A percentile compares a stretch with the other conserved stretches of the same genome.
Evolutionary conservation across 2,797 vertebrate species (phyloP).

Genomic region (Cirrhinus molitorella): DNA sequence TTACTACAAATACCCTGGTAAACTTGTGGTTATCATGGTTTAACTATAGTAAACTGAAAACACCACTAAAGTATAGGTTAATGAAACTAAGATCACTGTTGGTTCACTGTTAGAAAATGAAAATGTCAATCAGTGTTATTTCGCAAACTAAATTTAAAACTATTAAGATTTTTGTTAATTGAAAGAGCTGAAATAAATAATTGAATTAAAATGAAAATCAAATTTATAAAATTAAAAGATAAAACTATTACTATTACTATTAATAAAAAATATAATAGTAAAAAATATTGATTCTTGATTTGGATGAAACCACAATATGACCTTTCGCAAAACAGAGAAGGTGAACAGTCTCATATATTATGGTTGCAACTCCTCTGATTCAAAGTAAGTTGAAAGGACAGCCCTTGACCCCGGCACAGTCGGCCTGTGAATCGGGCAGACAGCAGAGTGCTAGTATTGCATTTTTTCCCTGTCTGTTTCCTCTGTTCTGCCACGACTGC

Average conservation of each 20-base stretch:
- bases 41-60: too few species aligned
- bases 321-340: neutral
- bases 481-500: constrained; percentile 18
- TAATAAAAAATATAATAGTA: neutral
- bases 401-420: neutral
- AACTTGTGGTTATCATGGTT: too few species aligned
- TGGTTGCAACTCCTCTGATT: neutral
- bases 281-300: neutral
- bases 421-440: neutral
- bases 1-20: too few species aligned
- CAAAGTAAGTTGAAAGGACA: neutral
- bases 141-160: too few species aligned
- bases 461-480: constrained; percentile 17
- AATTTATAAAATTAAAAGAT: neutral
- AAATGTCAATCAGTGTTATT: too few species aligned
- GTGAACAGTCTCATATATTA: neutral
- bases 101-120: too few species aligned
- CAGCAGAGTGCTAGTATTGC: neutral
- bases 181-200: too few species aligned
- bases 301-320: neutral
- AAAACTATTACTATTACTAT: too few species aligned
- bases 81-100: too few species aligned
- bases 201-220: too few species aligned
- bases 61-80: too few species aligned
- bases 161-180: too few species aligned